Evolutionary conservation across 2,797 vertebrate genomes (phyloP), one percentile per base, ranked within the genome.

Genomic region (Spinibarbus caldwelli): DNA sequence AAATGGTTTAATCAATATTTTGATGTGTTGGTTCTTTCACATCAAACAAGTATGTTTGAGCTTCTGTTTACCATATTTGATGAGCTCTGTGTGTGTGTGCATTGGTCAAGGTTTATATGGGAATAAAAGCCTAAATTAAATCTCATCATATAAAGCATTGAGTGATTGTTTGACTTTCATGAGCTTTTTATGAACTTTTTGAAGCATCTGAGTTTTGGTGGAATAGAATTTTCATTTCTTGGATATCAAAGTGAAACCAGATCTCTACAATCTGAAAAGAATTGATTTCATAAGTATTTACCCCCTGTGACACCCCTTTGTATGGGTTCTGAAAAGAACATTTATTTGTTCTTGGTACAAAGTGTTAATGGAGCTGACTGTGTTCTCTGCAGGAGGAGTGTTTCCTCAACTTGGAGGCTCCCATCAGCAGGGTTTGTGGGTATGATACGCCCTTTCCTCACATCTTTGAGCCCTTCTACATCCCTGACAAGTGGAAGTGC

Each of bases 401-500:
- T 88, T 99, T 99, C 91, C 95, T 99, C 77, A 98, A 98, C 93
- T 93, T 99, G 85, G 98, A 99, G 93, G 98, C 98, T 78, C 98
- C 98, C 79, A 97, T 99, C 92, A 90, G 95, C 76, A 94, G 98
- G 93, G 97, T 99, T 0, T 99, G 98, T 92, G 98, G 98, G 70
- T 99, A 99, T 29, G 98, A 99, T 92, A 99, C 98, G 7, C 98
- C 98, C 1, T 99, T 99, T 87, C 97, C 98, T 87, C 97, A 99
- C 91, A 96, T 99, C 90, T 99, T 98, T 88, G 98, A 99, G 86
- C 97, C 97, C 57, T 99, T 99, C 93, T 99, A 99, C 93, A 99
- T 99, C 94, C 98, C 98, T 87, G 98, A 99, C 93, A 99, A 99
- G 92, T 99, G 98, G 98, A 99, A 99, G 91, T 99, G 98, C 91